A percentile compares a stretch with the other conserved stretches of the same genome.
phyloP scores from a whole-genome alignment of 2,888 invertebrate species.

The Anarsia innoxiella region DNA sequence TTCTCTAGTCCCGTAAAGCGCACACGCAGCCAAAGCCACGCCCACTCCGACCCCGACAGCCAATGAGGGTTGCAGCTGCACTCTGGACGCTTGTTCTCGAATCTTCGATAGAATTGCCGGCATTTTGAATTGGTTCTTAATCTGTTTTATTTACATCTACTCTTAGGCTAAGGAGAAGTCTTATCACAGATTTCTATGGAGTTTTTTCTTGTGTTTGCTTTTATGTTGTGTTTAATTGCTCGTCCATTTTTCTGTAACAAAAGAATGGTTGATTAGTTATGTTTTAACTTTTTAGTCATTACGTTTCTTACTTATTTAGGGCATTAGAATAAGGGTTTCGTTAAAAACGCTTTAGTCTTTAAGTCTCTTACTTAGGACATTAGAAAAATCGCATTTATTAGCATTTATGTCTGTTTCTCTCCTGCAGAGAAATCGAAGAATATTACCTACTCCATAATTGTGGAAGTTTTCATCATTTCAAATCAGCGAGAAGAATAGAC shows the following conservation, averaged over 20 bases:
- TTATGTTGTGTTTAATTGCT: conserved; percentile 22
- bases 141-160: background rate
- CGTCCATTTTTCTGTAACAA: conserved; percentile 61
- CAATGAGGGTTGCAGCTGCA: conserved; percentile 45
- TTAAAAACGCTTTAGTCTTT: no score
- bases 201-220: conserved; percentile 4
- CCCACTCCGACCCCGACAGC: conserved; percentile 63
- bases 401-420: no score
- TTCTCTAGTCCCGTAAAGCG: conserved; percentile 55
- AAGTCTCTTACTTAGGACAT: no score
- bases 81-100: conserved; percentile 60
- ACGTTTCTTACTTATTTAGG: no score
- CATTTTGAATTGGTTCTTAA: conserved; percentile 37
- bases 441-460: no score
- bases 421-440: no score
- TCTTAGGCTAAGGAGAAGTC: conserved; percentile 8
- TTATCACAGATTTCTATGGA: conserved; percentile 12
- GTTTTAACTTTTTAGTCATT: no score
- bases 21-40: conserved; percentile 62
- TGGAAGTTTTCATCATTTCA: no score
- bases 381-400: no score
- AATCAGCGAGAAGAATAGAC: no score
- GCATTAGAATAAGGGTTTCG: no score
- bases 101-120: conserved; percentile 67
- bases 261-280: no score